Conservation (phyloP, 2,888 invertebrate genomes). For the Diplolepis rosae region DNA sequence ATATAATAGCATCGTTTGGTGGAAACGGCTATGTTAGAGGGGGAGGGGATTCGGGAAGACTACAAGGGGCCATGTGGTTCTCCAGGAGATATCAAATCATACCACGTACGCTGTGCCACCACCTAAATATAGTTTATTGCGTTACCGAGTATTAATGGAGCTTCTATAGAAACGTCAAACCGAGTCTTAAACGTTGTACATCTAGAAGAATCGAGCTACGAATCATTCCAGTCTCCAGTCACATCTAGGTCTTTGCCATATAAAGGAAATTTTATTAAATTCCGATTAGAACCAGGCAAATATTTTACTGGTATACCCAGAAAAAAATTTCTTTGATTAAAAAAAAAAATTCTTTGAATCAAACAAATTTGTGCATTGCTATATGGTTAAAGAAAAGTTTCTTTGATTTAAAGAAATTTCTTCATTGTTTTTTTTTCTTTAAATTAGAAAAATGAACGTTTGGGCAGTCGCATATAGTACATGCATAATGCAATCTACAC, state of each 20-base stretch:
- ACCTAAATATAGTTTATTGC: conserved; percentile 74
- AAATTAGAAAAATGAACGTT: too few relatives aligned
- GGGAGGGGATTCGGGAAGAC: conserved; percentile 51
- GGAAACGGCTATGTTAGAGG: conserved; percentile 29
- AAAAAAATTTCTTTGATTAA: too few relatives aligned
- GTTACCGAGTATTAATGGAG: conserved; percentile 73
- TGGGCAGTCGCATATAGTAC: too few relatives aligned
- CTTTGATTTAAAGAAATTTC: too few relatives aligned
- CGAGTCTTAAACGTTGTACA: conserved; percentile 41
- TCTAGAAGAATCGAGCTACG: conserved; percentile 11
- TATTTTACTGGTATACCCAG: too few relatives aligned
- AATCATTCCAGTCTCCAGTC: conserved; percentile 2
- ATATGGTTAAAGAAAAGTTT: too few relatives aligned
- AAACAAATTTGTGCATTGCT: too few relatives aligned
- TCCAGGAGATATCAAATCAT: conserved; percentile 73
- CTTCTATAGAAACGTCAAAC: conserved; percentile 63
- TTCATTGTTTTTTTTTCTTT: too few relatives aligned
- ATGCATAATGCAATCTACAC: too few relatives aligned
- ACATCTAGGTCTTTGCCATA: conserved; percentile 10
- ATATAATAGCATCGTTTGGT: conserved; percentile 40
- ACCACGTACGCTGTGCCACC: conserved; percentile 66
- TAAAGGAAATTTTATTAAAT: background rate
- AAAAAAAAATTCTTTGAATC: too few relatives aligned
- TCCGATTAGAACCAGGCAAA: too few relatives aligned
- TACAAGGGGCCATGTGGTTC: conserved; percentile 70